These are phyloP conservation scores for Myodes glareolus DNA, from an alignment of 2,113 vertebrate species.

Conservation along the genomic window DNA sequence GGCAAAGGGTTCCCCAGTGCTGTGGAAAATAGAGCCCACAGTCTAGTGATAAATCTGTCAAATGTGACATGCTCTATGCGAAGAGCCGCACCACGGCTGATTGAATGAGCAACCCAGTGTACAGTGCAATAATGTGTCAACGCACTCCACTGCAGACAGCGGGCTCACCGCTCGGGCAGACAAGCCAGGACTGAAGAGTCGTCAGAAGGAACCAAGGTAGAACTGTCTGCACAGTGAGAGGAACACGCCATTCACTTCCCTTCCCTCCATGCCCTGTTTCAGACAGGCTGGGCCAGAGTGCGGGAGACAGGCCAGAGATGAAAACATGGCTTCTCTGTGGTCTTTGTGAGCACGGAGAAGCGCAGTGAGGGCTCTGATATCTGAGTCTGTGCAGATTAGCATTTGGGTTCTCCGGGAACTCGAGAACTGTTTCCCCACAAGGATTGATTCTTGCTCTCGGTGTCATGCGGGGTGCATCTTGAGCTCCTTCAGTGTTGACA, in stretches of 20 bases:
- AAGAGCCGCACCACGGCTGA: slow-evolving; percentile 80
- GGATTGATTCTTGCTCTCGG: neutral
- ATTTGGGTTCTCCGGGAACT: neutral
- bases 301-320: neutral
- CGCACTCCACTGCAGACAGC: slow-evolving; percentile 71
- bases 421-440: neutral
- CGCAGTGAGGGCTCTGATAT: too few relatives aligned
- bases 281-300: neutral
- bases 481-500: neutral
- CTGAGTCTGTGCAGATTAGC: neutral
- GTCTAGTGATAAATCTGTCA: slow-evolving; percentile 86
- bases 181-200: slow-evolving; percentile 66
- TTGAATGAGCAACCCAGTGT: slow-evolving; percentile 80
- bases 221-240: neutral
- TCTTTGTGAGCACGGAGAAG: neutral
- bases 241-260: too few relatives aligned
- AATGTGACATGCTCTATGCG: slow-evolving; percentile 80
- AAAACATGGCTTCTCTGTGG: neutral
- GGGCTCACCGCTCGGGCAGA: slow-evolving; percentile 27
- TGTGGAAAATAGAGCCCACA: slow-evolving; percentile 82
- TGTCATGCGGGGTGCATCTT: neutral
- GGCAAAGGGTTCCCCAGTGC: slow-evolving; percentile 73
- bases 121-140: slow-evolving; percentile 78
- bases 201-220: slow-evolving; percentile 52
- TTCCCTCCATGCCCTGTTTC: neutral